Base-by-base conservation (phyloP, 2,888 invertebrate genomes). In the Pediacus dermestoides region DNA sequence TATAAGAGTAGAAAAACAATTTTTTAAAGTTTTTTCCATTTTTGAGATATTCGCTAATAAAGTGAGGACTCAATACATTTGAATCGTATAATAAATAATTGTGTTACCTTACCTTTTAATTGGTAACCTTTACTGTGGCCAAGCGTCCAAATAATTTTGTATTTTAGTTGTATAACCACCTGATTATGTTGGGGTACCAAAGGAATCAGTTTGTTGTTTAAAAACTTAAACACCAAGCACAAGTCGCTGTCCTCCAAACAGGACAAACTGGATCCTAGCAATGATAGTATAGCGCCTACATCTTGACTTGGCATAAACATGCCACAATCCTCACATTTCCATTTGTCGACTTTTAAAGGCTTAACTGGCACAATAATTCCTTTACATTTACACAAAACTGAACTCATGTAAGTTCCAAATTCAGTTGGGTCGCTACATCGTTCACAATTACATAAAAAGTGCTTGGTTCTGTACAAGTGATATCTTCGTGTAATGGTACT, bases 381-480 rank as follows among this genome's bases (percentile, higher is more conserved):
- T 0, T 67, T 62, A 52, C 78, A 64, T 3, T 68, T 60, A 37
- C 67, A 68, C 8, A 49, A 35, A 26, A 67, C 42, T 4, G 61
- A 57, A 16, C 31, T 71, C 67, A 51, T 50, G 40, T 60, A 61
- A 1, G 64, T 60, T 1, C 80, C 81, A 44, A 76, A 75, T 69
- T 85, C 85, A 23, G 77, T 76, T 0, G 78, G 77, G 62, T 85
- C 85, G 1, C 70, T 64, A 59, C 86, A 86, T 34, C 85, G 71
- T 2, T 68, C 62, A 57, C 86, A 86, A 37, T 63, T 67, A 59
- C 86, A 86, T 30, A 71, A 62, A 57, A 85, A 85, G 61, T 81
- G 78, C 66, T 85, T 85, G 0, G 84, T 82, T 51, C 72, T 72
- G 45, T 67, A 69, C 11, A 86, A 68, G 57, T 82, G 78, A 18